phyloP scores from a whole-genome alignment of 2,113 vertebrate species.

The Gambusia affinis region DNA sequence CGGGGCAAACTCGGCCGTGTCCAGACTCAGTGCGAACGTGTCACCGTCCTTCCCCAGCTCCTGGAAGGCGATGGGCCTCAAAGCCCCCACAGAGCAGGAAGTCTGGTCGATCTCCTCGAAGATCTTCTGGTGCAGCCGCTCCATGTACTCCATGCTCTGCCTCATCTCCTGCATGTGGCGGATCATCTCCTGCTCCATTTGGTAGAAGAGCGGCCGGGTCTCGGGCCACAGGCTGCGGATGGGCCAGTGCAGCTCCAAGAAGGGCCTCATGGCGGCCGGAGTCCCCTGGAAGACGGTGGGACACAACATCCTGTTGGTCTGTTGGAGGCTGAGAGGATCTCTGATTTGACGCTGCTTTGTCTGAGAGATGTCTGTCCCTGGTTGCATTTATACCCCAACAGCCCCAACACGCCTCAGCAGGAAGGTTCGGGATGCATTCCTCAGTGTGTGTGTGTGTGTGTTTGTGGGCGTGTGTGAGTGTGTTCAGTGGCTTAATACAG shows the following conservation, averaged over 20 bases:
- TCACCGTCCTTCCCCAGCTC: conserved; percentile 40
- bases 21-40: conserved; percentile 75
- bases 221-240: conserved; percentile 82
- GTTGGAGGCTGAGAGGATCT: neutral
- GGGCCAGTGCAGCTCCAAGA: conserved; percentile 79
- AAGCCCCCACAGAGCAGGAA: conserved; percentile 11
- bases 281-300: conserved; percentile 69
- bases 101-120: conserved; percentile 77
- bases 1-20: conserved; percentile 74
- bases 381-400: conserved; percentile 58
- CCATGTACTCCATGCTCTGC: conserved; percentile 78
- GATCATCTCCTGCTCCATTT: conserved; percentile 78
- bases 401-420: neutral
- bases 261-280: conserved; percentile 41
- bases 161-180: conserved; percentile 79
- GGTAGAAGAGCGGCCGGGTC: conserved; percentile 75
- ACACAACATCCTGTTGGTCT: conserved; percentile 71
- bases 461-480: conserved; percentile 19
- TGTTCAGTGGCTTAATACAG: conserved; percentile 52
- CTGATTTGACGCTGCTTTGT: conserved; percentile 13
- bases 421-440: conserved; percentile 76
- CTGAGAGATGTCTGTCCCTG: conserved; percentile 4
- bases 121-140: conserved; percentile 76
- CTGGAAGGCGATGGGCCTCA: conserved; percentile 74
- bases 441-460: conserved; percentile 14